Conservation (phyloP, 2,113 vertebrate species). For the Melanerpes formicivorus region DNA sequence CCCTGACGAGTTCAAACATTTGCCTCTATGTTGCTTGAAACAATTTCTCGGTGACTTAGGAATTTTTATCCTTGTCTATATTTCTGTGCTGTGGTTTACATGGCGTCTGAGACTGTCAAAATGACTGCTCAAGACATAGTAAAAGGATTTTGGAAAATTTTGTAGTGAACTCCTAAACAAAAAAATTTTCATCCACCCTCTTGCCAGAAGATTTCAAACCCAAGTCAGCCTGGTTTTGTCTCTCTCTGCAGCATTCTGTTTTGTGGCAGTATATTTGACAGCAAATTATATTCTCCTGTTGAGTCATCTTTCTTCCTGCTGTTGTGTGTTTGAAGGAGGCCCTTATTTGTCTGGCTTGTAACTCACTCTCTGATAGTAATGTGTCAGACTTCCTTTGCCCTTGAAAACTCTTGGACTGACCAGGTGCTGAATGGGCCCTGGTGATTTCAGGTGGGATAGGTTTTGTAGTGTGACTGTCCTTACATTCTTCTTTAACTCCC, state of each 20-base stretch:
- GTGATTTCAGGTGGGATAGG: not conserved
- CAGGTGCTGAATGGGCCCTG: not conserved
- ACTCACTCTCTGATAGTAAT: not conserved
- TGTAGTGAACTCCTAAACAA: not conserved
- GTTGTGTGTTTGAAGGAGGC: not conserved
- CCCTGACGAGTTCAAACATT: not conserved
- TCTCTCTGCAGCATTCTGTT: not conserved
- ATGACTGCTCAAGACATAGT: not conserved
- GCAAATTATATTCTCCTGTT: slow-evolving; percentile 29
- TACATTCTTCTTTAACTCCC: not conserved
- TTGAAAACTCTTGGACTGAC: not conserved
- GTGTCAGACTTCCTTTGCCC: not conserved
- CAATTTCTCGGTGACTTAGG: not conserved
- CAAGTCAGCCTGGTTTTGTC: slow-evolving; percentile 11
- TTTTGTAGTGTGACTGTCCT: not conserved
- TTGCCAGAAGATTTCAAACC: slow-evolving; percentile 54
- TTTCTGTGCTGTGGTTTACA: not conserved
- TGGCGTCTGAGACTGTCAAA: not conserved
- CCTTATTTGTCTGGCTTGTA: not conserved
- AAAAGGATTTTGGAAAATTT: slow-evolving; percentile 7
- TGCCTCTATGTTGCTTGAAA: not conserved
- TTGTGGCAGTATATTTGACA: slow-evolving; percentile 18
- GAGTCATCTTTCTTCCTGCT: slow-evolving; percentile 21
- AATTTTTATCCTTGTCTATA: not conserved
- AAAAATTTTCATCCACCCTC: not conserved